Percentiles rank a stretch among this genome's conserved stretches.
phyloP scores from a whole-genome alignment of 2,113 vertebrate species.

The Peromyscus maniculatus region DNA sequence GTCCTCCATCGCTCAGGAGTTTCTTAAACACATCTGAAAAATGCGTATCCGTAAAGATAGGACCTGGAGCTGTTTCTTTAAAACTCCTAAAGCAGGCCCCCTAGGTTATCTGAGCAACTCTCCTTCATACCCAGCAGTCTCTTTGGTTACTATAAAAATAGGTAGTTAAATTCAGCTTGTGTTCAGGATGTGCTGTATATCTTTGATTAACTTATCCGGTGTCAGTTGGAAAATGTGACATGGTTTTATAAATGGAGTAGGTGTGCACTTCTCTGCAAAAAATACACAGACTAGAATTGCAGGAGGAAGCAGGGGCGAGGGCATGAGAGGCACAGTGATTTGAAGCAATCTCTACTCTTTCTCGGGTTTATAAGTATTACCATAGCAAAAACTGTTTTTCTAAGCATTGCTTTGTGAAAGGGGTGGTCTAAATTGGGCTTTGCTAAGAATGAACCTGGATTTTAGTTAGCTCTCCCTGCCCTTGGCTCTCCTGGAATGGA shows the following conservation, averaged over 20 bases:
- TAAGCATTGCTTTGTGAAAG: conserved; percentile 52
- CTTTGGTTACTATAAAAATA: conserved; percentile 74
- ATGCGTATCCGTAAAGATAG: not conserved
- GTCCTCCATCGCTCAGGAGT: not conserved
- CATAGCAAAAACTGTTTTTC: conserved; percentile 27
- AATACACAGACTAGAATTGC: not conserved
- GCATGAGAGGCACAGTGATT: not conserved
- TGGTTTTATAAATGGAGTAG: conserved; percentile 67
- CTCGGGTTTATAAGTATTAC: conserved; percentile 2
- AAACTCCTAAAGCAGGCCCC: not conserved
- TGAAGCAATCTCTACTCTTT: conserved; percentile 19
- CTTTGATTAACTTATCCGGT: conserved; percentile 59
- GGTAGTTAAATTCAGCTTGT: conserved; percentile 53
- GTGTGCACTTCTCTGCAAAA: conserved; percentile 51
- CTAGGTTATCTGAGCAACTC: not conserved
- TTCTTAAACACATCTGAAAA: conserved; percentile 33
- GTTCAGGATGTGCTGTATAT: conserved; percentile 49
- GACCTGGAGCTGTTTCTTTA: not conserved
- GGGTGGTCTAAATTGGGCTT: conserved; percentile 70
- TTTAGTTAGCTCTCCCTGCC: conserved; percentile 82
- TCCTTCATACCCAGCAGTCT: not conserved
- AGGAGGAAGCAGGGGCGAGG: not conserved
- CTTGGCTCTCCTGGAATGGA: not conserved
- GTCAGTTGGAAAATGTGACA: conserved; percentile 65
- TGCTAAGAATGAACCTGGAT: conserved; percentile 75